These are phyloP conservation scores for Holacanthella duospinosa DNA, from an alignment of 2,888 invertebrate species.

Conservation along the genomic window DNA sequence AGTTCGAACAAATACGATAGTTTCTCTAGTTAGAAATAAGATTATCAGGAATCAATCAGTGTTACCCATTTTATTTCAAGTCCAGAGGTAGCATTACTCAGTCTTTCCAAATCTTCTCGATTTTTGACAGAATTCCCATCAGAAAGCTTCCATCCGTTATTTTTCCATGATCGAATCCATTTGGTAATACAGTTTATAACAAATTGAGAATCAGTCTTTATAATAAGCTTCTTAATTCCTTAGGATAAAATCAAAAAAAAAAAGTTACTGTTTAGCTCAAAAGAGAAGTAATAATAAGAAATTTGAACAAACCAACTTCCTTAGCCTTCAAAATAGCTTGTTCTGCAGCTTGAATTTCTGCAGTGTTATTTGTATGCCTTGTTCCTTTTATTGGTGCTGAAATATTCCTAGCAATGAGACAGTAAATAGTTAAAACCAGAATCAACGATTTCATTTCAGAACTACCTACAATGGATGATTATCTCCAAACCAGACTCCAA, in stretches of 20 bases:
- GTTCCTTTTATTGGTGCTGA: conserved; percentile 63
- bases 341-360: conserved; percentile 85
- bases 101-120: conserved; percentile 64
- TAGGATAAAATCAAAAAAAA: neutral
- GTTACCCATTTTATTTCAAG: conserved; percentile 65
- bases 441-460: neutral
- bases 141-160: conserved; percentile 68
- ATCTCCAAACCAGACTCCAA: conserved; percentile 84
- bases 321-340: conserved; percentile 63
- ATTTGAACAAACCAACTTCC: conserved; percentile 43
- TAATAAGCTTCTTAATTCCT: conserved; percentile 57
- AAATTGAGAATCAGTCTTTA: conserved; percentile 89
- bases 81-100: conserved; percentile 55
- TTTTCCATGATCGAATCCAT: conserved; percentile 85
- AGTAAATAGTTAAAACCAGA: neutral
- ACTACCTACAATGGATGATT: conserved; percentile 53
- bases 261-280: neutral
- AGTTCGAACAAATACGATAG: too few species aligned
- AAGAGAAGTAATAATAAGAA: too few species aligned
- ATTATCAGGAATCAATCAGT: too few species aligned
- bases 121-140: conserved; percentile 73
- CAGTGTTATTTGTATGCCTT: conserved; percentile 85
- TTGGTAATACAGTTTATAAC: conserved; percentile 69
- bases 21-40: too few species aligned
- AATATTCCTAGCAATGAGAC: conserved; percentile 65